Evolutionary conservation across 2,113 vertebrate genomes (phyloP), one percentile per base, ranked within the genome.

Genomic region (Paramisgurnus dabryanus): DNA sequence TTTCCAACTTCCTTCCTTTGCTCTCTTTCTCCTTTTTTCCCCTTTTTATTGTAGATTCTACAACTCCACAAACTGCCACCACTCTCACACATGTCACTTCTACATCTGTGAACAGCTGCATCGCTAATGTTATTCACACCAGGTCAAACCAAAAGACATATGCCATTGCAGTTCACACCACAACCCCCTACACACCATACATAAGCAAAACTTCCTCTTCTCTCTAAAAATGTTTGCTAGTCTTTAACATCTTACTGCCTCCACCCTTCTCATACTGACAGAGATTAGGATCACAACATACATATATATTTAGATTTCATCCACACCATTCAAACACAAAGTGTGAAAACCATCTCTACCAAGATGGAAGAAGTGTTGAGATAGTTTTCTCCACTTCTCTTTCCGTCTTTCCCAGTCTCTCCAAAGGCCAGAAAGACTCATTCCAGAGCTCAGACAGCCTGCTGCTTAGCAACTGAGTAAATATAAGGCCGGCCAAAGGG

Each of bases 381-480:
- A 74, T 67, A 78, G 41, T 17, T 67, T 58, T n/a, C 43, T 74
- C 55, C 43, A 55, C 22, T 43, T 77, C 17, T 67, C 50, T 65
- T 64, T 74, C 40, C 53, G 57, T 39, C 61, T 18, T 67, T 55
- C 67, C 61, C 85, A 77, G 67, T 79, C 78, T 76, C 72, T 80
- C 80, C 76, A 84, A 80, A 73, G 79, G 67, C 77, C 75, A 81
- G 69, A 34, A 39, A 83, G 74, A 84, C 60, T 65, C 88, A 92
- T 93, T 90, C 90, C 88, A 84, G 70, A 77, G 79, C 85, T 57
- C 45, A 84, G 79, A 67, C 83, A 83, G 79, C 69, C 64, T 1
- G 82, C 80, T 90, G 89, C 91, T 86, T 84, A 84, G 91, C 86
- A 90, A 92, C 90, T 84, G 83, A 63, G 85, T 87, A 88, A 91